Evolutionary conservation across 2,113 vertebrate species (phyloP), one percentile per base, ranked within the genome.

Genomic region (Rhagologus leucostigma): DNA sequence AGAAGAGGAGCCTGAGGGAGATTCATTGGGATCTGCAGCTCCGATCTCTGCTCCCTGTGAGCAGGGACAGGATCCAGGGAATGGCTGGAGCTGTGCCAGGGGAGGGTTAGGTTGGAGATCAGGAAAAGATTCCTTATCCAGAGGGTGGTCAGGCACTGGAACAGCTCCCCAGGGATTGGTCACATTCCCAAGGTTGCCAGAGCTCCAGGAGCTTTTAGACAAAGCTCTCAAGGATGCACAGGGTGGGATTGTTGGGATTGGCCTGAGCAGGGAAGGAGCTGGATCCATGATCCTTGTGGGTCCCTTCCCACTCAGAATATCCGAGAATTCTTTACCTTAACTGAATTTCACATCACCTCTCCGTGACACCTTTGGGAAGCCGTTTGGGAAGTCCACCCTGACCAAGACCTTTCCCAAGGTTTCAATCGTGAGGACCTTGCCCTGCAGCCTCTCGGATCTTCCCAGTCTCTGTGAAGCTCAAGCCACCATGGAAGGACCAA

Each of bases 221-320:
- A 42, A 13, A 1, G 0, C 3, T 6, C 7, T 3, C 59, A 42
- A 21, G 56, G 9, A 35, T 2, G 57, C 35, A 6, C 57, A 41
- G 30, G 24, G 18, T 22, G 32, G 47, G 47, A n/a, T n/a, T 42
- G 5, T 22, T 42, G 59, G 75, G 37, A 42, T 62, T 1, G 0
- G 12, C 46, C 30, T 7, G 17, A 6, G 30, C 21, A 44, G 13
- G 65, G 65, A 26, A 62, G 7, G 26, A 35, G 12, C 2, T 3
- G 16, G 26, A 35, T 35, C 39, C 32, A 19, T 4, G 15, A 30
- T 30, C 39, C 24, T 4, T 7, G 26, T 24, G 39, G 20, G 19
- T 35, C 19, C 32, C 6, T 53, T 53, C 32, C 37, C 1, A 0
- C 32, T 27, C 11, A 3, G 59, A 37, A 17, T 42, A 78, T 44